Conservation (phyloP, 1,140 invertebrate species). For the Pseudomyrmex cubaensis region DNA sequence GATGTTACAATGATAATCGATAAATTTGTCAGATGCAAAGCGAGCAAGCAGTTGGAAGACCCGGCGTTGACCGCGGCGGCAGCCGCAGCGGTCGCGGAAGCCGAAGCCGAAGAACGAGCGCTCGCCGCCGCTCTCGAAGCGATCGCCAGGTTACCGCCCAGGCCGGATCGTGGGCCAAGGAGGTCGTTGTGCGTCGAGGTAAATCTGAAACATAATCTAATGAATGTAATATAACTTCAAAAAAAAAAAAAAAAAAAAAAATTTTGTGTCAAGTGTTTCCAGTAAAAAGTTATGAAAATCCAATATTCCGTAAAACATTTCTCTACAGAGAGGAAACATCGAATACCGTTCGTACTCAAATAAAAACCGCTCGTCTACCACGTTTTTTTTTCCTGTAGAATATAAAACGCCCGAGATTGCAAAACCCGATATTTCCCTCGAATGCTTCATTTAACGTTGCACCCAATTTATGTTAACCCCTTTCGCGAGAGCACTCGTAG, state of each 20-base stretch:
- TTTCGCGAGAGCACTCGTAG: slow-evolving; percentile 2
- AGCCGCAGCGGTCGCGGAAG: slow-evolving; percentile 90
- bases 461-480: not conserved
- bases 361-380: too few relatives aligned
- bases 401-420: not conserved
- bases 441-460: not conserved
- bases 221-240: too few relatives aligned
- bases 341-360: too few relatives aligned
- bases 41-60: slow-evolving; percentile 84
- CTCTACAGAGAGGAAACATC: too few relatives aligned
- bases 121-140: slow-evolving; percentile 90
- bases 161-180: slow-evolving; percentile 81
- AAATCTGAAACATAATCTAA: not conserved
- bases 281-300: too few relatives aligned
- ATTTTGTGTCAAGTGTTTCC: too few relatives aligned
- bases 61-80: slow-evolving; percentile 88
- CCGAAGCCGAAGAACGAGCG: slow-evolving; percentile 90
- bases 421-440: too few relatives aligned
- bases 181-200: slow-evolving; percentile 83
- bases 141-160: slow-evolving; percentile 86
- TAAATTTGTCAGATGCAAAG: slow-evolving; percentile 83
- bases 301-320: too few relatives aligned
- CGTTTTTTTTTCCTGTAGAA: too few relatives aligned
- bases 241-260: too few relatives aligned
- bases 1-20: not conserved